Evolutionary conservation across 1,140 invertebrate species (phyloP), one percentile per base, ranked within the genome.

Genomic region (Cyclargus thomasi): DNA sequence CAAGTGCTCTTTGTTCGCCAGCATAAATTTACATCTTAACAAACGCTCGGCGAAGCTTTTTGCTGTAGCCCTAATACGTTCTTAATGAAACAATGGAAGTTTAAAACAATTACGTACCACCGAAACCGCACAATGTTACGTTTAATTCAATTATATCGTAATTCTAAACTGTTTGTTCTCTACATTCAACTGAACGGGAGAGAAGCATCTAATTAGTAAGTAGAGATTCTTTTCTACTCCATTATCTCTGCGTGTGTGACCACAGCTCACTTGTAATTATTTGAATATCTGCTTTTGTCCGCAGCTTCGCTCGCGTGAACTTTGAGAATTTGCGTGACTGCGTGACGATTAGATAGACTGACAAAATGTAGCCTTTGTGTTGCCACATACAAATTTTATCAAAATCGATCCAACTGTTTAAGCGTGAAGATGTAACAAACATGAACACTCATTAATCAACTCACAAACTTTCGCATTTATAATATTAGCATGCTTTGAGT

Each of bases 1-100:
- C 55, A 69, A 71, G 65, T 70, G 69, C 67, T 73, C 80, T 82
- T 82, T 83, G 81, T 83, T 75, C 69, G 68, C 69, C 73, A 68
- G 81, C 85, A 85, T 83, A 86, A 83, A 86, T 85, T 86, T 85
- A 85, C 80, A 83, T 86, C 71, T 81, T 80, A 83, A 85, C 78
- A 83, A 84, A 85, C 76, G 71, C 71, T 65, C 71, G 72, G 68
- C 69, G 74, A 67, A 69, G 70, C 74, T 83, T 85, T 86, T 86
- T 84, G 78, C 74, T 70, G 63, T 74, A 72, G 74, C 76, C 69
- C 74, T 82, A 83, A 86, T 83, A 82, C 79, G 74, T 81, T 77
- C 79, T 81, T 81, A 80, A 83, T 86, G 75, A 72, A 65, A 65
- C 69, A 76, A 78, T 78, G 74, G 75, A 73, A 76, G 76, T 77